Percentiles rank a stretch among this genome's conserved stretches.
phyloP scores from a whole-genome alignment of 2,888 invertebrate genomes.

The Drosophila neotestacea region DNA sequence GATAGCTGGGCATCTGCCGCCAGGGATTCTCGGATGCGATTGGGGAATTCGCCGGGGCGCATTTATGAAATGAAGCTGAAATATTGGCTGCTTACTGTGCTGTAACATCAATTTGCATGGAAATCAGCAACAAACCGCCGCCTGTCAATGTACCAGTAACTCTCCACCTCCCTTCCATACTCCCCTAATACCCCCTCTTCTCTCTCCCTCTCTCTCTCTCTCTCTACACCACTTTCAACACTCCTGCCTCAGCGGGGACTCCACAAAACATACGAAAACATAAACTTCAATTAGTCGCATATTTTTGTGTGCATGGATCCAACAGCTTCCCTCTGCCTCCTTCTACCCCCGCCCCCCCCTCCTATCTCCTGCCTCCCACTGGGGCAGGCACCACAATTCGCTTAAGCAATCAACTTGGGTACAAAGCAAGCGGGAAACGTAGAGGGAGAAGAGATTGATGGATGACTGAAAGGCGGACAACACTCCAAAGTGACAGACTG shows the following conservation, averaged over 20 bases:
- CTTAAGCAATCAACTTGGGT: constrained; percentile 59
- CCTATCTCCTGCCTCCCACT: not conserved
- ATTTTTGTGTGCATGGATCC: constrained; percentile 54
- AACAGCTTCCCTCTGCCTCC: not conserved
- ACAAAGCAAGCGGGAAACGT: not conserved
- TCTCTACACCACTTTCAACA: not conserved
- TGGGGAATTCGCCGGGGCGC: constrained; percentile 53
- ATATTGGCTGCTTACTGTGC: constrained; percentile 77
- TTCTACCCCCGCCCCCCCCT: not conserved
- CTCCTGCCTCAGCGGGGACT: constrained; percentile 9
- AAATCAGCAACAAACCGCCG: constrained; percentile 61
- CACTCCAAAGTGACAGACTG: constrained; percentile 1
- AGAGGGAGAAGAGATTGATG: constrained; percentile 11
- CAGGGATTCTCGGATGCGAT: constrained; percentile 53
- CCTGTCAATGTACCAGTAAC: constrained; percentile 56
- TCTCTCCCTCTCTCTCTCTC: not conserved
- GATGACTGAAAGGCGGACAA: constrained; percentile 11
- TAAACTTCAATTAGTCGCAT: constrained; percentile 66
- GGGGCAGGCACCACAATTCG: constrained; percentile 41
- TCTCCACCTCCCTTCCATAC: not conserved
- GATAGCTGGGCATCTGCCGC: constrained; percentile 8
- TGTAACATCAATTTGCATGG: constrained; percentile 78
- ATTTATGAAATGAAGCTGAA: constrained; percentile 76
- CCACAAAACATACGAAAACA: constrained; percentile 37
- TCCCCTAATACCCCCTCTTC: not conserved